These are phyloP conservation scores for Apamea anceps DNA, from an alignment of 2,888 invertebrate genomes.

Conservation along the genomic window DNA sequence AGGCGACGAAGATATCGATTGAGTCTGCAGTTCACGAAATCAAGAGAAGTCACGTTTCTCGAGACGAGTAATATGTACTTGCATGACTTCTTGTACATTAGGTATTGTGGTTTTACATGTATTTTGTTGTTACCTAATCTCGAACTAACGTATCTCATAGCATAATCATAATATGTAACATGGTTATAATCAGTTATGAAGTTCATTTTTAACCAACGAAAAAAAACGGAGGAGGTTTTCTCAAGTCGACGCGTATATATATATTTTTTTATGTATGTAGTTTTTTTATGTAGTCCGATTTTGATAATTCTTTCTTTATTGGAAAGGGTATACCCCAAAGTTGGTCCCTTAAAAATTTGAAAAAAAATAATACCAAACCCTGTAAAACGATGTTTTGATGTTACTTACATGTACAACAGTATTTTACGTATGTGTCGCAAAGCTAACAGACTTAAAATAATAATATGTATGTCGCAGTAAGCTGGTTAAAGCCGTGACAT, in stretches of 20 bases:
- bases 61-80: slow-evolving; percentile 23
- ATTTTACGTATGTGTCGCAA: background rate
- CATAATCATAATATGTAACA: background rate
- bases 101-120: slow-evolving; percentile 1
- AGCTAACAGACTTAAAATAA: background rate
- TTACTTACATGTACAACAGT: background rate
- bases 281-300: no score
- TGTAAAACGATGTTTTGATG: background rate
- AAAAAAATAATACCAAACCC: no score
- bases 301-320: no score
- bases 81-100: slow-evolving; percentile 38
- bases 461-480: background rate
- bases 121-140: slow-evolving; percentile 37
- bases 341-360: no score
- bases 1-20: slow-evolving; percentile 45
- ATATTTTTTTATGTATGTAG: no score
- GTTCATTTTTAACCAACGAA: no score
- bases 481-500: background rate
- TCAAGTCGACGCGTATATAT: no score
- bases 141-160: background rate
- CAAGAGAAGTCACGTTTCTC: slow-evolving; percentile 58
- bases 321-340: no score
- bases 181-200: background rate
- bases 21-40: slow-evolving; percentile 52
- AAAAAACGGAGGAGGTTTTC: no score